A percentile compares a stretch with the other conserved stretches of the same genome.
These are phyloP conservation scores for Conger conger DNA, from an alignment of 2,113 vertebrate genomes.

Conservation along the genomic window DNA sequence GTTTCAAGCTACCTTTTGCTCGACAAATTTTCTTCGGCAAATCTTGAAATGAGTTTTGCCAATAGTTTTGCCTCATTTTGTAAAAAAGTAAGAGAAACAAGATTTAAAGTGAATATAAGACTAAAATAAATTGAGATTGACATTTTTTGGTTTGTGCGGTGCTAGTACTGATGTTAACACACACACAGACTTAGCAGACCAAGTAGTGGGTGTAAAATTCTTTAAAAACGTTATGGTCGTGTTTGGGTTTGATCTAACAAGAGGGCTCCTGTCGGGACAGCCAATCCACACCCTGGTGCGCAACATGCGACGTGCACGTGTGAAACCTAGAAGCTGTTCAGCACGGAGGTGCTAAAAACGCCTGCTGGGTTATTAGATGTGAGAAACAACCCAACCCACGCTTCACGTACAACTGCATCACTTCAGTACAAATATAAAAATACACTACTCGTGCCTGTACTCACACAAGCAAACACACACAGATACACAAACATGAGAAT, in stretches of 20 bases:
- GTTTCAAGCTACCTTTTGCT: too few relatives aligned
- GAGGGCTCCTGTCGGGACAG: neutral
- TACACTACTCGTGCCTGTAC: neutral
- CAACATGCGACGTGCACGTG: neutral
- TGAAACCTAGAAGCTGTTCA: neutral
- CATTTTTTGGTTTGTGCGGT: too few relatives aligned
- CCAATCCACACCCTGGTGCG: neutral
- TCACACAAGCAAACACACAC: neutral
- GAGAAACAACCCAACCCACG: neutral
- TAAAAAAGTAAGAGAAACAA: too few relatives aligned
- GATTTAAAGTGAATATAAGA: too few relatives aligned
- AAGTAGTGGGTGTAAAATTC: neutral
- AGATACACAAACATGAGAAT: neutral
- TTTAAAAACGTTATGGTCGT: neutral
- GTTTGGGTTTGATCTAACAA: neutral
- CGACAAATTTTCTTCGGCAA: too few relatives aligned
- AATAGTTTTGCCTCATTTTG: too few relatives aligned
- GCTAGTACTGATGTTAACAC: too few relatives aligned
- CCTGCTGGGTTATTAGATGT: constrained; percentile 9
- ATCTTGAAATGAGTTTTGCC: too few relatives aligned
- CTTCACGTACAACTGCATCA: neutral
- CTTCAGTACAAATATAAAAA: neutral
- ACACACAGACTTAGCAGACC: neutral
- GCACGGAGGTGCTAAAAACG: neutral
- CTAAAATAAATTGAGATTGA: too few relatives aligned